Base-by-base conservation (phyloP, 2,888 invertebrate species). In the Formica aserva region DNA sequence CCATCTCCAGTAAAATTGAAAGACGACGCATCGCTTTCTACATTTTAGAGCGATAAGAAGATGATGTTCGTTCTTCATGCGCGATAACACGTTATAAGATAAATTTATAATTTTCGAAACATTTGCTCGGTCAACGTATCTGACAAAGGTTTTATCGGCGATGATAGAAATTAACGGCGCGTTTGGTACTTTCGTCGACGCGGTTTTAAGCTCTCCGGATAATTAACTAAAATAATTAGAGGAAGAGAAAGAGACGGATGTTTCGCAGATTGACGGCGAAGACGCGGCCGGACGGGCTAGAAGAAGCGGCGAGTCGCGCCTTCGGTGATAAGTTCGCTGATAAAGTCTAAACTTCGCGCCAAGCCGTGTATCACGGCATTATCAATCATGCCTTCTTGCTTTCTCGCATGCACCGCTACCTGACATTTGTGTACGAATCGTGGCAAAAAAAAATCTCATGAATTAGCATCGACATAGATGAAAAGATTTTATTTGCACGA, bases 151-250 rank as follows among this genome's bases (percentile, higher is more conserved):
- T 88, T 83, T 77, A 85, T 78, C 84, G 63, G 11, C 76, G 65
- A 9, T 55, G 32, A 55, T 81, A 76, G 62, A 66, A 85, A 77
- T 81, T 41, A 67, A 38, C 63, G n/a, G 66, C 26, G 52, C 38
- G 67, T 66, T 66, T 55, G 45, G 38, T 67, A 69, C 45, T 57
- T 57, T 60, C 35, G 35, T 22, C 57, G 60, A 41, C 60, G 45
- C 29, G 66, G 41, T 87, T 87, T 88, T 89, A 91, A 92, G 91
- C 89, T 92, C 91, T 86, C 85, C 81, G 85, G 86, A 91, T 93
- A 92, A 92, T 92, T 91, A 91, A 92, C 87, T 89, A 91, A 92
- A 92, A 92, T 93, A 92, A 93, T 93, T 92, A 92, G 83, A 18
- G 11, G 32, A 18, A 11, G 22, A 2, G 22, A 22, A 48, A 84